Base-by-base conservation (phyloP, 30 jellyfish, hydroid and myxozoan species). In the Phacellophora camtschatica region DNA sequence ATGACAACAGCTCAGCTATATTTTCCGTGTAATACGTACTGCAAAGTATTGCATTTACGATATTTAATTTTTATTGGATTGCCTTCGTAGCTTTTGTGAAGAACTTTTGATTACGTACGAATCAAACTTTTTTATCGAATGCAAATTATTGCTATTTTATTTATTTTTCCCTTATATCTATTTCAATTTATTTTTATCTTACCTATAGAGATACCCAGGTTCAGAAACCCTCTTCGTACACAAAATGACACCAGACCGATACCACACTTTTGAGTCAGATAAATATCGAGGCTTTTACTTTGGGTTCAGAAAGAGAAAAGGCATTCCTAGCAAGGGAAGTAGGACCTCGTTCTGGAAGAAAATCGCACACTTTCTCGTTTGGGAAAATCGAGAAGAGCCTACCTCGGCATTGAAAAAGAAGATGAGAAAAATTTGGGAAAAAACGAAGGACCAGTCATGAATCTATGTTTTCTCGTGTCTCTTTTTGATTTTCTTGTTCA, bases 281-380 rank as follows among this genome's bases (percentile, higher is more conserved):
- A 19, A 27, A 32, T 32, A 63, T 63, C 77, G 77, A n/a, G 77
- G 77, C 5, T 63, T 63, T 36, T 63, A 22, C 23, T 36, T 63
- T n/a, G 77, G 77, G 4, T 63, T 63, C 53, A 63, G 16, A 34
- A 28, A 32, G 23, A 30, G 77, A 63, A 28, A 15, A 36, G 77
- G 77, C 77, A 30, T 63, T n/a, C 77, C 77, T 10, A 63, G 54
- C 9, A 63, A 32, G n/a, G 77, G 77, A n/a, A 63, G 42, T 19
- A 27, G 32, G 23, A 63, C 77, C 2, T 10, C 77, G 0, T 63
- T 63, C 29, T 63, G 77, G 77, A 63, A 28, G 77, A 63, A 63
- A 32, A 32, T 54, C 13, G 77, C 77, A 6, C 77, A 28, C 42
- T 63, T 63, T 63, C 50, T 63, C 49, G 27, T 63, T 3, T 20